These are phyloP conservation scores for Amphipyra berbera DNA, from an alignment of 2,888 invertebrate species.

Conservation along the genomic window DNA sequence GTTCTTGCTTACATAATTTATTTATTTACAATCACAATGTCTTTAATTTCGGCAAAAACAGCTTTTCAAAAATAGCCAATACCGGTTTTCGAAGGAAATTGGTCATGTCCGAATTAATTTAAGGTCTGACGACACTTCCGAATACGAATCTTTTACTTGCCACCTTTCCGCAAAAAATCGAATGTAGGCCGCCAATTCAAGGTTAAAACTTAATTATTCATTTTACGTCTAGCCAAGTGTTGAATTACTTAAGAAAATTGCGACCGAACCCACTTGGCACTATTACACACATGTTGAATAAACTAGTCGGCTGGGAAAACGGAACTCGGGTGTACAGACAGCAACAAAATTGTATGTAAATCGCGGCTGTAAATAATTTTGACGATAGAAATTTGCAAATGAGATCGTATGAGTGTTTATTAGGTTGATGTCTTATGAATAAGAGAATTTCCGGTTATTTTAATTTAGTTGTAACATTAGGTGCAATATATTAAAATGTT, in stretches of 20 bases:
- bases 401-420: background rate
- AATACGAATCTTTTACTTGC: constrained; percentile 6
- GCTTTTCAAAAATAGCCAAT: constrained; percentile 4
- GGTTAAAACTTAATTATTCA: constrained; percentile 55
- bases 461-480: background rate
- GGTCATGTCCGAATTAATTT: constrained; percentile 6
- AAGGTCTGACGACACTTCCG: constrained; percentile 18
- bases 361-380: background rate
- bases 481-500: too few relatives aligned
- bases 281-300: constrained; percentile 66
- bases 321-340: constrained; percentile 68
- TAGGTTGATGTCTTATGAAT: background rate
- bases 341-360: constrained; percentile 50
- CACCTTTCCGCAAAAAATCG: constrained; percentile 29
- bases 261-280: constrained; percentile 65
- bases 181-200: constrained; percentile 47
- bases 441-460: background rate
- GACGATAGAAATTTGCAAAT: constrained; percentile 4
- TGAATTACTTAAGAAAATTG: constrained; percentile 72
- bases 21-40: too few relatives aligned
- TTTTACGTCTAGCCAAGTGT: constrained; percentile 58
- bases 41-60: background rate
- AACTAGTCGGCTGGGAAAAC: constrained; percentile 72
- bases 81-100: constrained; percentile 5
- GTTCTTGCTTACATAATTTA: too few relatives aligned